These are phyloP conservation scores for Coccyzus lansbergi DNA, from an alignment of 2,797 vertebrate genomes.

Conservation along the genomic window DNA sequence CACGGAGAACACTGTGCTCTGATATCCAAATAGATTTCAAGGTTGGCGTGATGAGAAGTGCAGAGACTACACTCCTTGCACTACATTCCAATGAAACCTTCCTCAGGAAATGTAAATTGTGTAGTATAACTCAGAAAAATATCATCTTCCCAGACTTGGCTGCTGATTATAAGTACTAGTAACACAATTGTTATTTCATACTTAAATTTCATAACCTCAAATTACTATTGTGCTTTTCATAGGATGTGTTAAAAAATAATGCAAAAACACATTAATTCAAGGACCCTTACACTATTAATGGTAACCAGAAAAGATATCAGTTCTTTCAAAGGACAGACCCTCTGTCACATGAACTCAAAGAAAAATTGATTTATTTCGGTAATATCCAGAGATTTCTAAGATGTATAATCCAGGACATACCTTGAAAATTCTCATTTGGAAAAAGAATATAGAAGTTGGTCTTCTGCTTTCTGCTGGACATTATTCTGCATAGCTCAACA, in stretches of 20 bases:
- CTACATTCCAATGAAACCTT: not conserved
- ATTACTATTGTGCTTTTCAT: not conserved
- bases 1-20: not conserved
- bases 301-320: not conserved
- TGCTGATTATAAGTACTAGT: not conserved
- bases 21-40: not conserved
- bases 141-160: not conserved
- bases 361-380: not conserved
- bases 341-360: not conserved
- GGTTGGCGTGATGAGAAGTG: not conserved
- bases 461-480: not conserved
- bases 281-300: not conserved
- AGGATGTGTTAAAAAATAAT: not conserved
- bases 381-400: not conserved
- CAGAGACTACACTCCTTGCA: not conserved
- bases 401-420: not conserved
- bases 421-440: not conserved
- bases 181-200: not conserved
- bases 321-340: not conserved
- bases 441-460: not conserved
- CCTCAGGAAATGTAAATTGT: not conserved
- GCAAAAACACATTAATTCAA: conserved; percentile 32
- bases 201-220: not conserved
- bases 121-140: not conserved
- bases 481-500: not conserved